Percentiles rank a stretch among this genome's conserved stretches.
phyloP scores from a whole-genome alignment of 2,113 vertebrate genomes.

The Psittacula cyanocephala region DNA sequence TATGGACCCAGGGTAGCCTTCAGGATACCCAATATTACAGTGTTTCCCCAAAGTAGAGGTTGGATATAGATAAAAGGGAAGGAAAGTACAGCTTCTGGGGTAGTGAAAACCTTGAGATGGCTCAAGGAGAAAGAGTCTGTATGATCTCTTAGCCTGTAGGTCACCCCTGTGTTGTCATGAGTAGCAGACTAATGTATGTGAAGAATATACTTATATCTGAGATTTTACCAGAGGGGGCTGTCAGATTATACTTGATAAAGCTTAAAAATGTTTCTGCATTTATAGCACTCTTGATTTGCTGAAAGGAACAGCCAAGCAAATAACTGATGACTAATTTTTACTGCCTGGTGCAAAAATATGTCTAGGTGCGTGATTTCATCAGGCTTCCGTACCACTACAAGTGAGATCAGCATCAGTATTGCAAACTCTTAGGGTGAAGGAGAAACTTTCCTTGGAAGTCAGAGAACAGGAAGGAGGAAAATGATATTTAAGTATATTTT shows the following conservation, averaged over 20 bases:
- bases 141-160: not conserved
- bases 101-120: not conserved
- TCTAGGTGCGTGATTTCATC: not conserved
- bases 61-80: not conserved
- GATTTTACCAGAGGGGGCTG: constrained; percentile 51
- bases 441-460: not conserved
- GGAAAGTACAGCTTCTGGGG: not conserved
- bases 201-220: constrained; percentile 51
- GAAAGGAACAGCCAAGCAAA: constrained; percentile 48
- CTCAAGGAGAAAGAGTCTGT: not conserved
- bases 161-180: constrained; percentile 14
- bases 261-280: constrained; percentile 49
- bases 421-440: not conserved
- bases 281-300: constrained; percentile 37
- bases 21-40: not conserved
- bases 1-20: not conserved
- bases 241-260: constrained; percentile 59
- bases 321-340: constrained; percentile 49
- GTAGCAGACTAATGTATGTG: constrained; percentile 16
- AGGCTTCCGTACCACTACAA: not conserved
- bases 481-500: not conserved
- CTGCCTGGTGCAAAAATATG: not conserved
- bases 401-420: not conserved
- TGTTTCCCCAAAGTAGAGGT: not conserved
- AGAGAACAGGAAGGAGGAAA: not conserved